phyloP scores from a whole-genome alignment of 2,888 invertebrate species.

The Oscheius sp. region DNA sequence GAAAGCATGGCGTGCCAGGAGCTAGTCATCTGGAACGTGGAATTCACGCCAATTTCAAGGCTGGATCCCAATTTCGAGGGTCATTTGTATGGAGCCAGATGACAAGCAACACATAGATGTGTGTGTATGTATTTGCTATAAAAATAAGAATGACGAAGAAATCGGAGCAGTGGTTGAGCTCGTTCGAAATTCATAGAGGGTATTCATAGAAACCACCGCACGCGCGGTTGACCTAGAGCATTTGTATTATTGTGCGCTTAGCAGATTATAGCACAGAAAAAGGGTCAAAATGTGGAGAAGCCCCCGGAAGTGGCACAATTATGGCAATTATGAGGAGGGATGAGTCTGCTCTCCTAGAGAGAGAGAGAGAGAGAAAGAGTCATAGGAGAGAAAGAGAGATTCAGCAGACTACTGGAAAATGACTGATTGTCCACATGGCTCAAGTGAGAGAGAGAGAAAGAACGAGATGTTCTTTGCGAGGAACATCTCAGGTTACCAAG shows the following conservation, averaged over 20 bases:
- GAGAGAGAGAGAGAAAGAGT: background rate
- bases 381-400: background rate
- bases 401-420: background rate
- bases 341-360: background rate
- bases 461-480: no score
- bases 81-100: no score
- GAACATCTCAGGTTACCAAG: no score
- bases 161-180: background rate
- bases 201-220: background rate
- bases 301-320: background rate
- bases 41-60: no score
- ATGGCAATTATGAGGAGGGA: constrained; percentile 1
- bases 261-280: background rate
- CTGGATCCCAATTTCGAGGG: no score
- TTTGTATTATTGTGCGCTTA: background rate
- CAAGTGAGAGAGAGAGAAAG: background rate
- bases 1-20: no score
- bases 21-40: no score
- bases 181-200: background rate
- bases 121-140: no score
- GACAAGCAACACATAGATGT: no score
- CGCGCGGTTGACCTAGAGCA: background rate
- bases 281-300: constrained; percentile 4
- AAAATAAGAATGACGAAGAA: background rate
- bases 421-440: constrained; percentile 8